phyloP scores from a whole-genome alignment of 2,113 vertebrate species.

The Clarias macrocephalus region DNA sequence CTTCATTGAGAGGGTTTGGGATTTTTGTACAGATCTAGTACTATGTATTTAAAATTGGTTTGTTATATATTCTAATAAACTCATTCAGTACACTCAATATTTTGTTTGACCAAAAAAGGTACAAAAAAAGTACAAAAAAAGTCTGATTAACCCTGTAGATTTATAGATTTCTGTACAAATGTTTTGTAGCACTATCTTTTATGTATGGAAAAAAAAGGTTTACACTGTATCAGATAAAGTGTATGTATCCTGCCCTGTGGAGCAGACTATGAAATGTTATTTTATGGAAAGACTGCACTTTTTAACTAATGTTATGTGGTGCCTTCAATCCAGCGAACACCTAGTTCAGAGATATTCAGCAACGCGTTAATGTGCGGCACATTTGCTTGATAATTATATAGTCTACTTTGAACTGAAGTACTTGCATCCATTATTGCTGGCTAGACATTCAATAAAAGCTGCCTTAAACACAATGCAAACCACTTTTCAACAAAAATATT shows the following conservation, averaged over 20 bases:
- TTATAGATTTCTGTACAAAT: conserved; percentile 74
- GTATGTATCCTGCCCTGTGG: conserved; percentile 81
- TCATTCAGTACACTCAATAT: conserved; percentile 70
- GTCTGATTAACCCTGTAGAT: conserved; percentile 71
- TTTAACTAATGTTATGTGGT: conserved; percentile 56
- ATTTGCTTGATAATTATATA: conserved; percentile 59
- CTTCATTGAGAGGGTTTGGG: conserved; percentile 66
- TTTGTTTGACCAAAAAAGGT: conserved; percentile 63
- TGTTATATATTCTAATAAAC: conserved; percentile 69
- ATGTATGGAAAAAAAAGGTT: conserved; percentile 71
- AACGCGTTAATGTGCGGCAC: conserved; percentile 45
- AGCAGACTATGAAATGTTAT: conserved; percentile 76
- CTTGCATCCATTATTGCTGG: conserved; percentile 26
- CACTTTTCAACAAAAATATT: conserved; percentile 24
- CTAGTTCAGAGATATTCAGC: conserved; percentile 59
- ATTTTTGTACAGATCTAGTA: conserved; percentile 78
- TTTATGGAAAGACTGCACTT: conserved; percentile 73
- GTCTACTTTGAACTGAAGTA: conserved; percentile 25
- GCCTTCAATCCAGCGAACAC: conserved; percentile 60
- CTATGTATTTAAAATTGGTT: conserved; percentile 69
- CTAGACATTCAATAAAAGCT: conserved; percentile 20
- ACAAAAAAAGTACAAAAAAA: conserved; percentile 47
- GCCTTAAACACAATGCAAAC: conserved; percentile 8
- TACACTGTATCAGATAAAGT: conserved; percentile 79
- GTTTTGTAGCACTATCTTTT: conserved; percentile 68